Evolutionary conservation across 2,113 vertebrate species (phyloP).

Genomic region (Saccopteryx bilineata): DNA sequence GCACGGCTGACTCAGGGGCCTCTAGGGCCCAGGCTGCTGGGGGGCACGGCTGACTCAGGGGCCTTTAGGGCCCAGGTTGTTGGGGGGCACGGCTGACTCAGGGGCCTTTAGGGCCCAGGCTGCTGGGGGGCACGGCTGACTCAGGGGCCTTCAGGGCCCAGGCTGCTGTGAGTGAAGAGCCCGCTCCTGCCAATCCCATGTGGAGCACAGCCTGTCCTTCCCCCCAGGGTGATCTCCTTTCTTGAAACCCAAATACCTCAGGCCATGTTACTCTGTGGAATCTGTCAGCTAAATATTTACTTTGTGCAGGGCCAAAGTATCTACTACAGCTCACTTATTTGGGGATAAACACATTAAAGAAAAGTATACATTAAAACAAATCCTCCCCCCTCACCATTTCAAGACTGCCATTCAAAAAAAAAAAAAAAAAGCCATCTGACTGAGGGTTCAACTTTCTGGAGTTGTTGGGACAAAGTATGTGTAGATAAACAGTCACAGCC

Average conservation of each 20-base stretch:
- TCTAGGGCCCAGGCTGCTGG: too few relatives aligned
- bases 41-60: too few relatives aligned
- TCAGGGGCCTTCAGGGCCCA: too few relatives aligned
- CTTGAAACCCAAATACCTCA: slow-evolving; percentile 47
- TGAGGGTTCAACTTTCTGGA: slow-evolving; percentile 62
- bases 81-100: too few relatives aligned
- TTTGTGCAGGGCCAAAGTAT: slow-evolving; percentile 65
- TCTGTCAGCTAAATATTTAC: slow-evolving; percentile 79
- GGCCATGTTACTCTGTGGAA: slow-evolving; percentile 53
- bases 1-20: too few relatives aligned
- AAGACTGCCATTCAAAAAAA: slow-evolving; percentile 59
- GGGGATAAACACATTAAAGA: slow-evolving; percentile 72
- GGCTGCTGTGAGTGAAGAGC: fast-evolving
- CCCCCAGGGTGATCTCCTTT: background rate
- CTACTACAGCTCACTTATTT: slow-evolving; percentile 74
- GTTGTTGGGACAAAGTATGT: slow-evolving; percentile 42
- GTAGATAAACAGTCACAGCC: slow-evolving; percentile 69
- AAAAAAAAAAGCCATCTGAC: background rate
- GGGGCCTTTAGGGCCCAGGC: fast-evolving
- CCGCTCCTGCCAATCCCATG: fast-evolving
- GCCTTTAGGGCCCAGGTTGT: too few relatives aligned
- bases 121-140: too few relatives aligned
- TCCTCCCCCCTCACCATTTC: background rate
- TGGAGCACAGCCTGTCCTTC: background rate
- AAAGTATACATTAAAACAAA: slow-evolving; percentile 75